These are phyloP conservation scores for Acanthornis magna DNA, from an alignment of 2,797 vertebrate genomes.

Conservation along the genomic window DNA sequence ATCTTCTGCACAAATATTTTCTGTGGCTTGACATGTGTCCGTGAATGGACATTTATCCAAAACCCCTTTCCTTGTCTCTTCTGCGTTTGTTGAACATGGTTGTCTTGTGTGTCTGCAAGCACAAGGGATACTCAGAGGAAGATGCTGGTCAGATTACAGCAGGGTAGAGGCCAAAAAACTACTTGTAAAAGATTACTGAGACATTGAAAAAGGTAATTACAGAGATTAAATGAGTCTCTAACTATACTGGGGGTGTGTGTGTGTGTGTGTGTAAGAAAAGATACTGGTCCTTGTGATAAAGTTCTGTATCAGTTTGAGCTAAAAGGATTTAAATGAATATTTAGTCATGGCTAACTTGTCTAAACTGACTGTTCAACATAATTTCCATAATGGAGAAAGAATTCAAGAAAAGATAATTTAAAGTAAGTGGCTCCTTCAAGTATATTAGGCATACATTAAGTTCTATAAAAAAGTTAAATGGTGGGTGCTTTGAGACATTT, in stretches of 20 bases:
- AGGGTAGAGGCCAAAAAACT: neutral
- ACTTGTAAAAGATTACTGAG: neutral
- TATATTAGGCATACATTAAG: neutral
- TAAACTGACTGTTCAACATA: neutral
- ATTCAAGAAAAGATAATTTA: neutral
- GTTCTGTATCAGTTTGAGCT: neutral
- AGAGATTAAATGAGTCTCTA: neutral
- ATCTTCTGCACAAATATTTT: neutral
- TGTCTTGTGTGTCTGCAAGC: neutral
- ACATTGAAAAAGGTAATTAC: neutral
- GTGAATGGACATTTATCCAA: neutral
- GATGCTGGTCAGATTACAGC: neutral
- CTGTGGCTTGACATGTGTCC: neutral
- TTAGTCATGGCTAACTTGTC: neutral
- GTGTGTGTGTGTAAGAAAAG: neutral
- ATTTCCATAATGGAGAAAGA: neutral
- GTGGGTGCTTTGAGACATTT: neutral
- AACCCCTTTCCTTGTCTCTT: neutral
- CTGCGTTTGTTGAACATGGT: neutral
- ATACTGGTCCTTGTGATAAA: neutral
- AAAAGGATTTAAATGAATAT: neutral
- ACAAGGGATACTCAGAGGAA: neutral
- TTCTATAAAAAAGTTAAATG: neutral
- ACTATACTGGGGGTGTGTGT: neutral
- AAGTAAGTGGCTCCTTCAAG: neutral